Conservation (phyloP, 2,113 vertebrate species). For the Petroica traversi region DNA sequence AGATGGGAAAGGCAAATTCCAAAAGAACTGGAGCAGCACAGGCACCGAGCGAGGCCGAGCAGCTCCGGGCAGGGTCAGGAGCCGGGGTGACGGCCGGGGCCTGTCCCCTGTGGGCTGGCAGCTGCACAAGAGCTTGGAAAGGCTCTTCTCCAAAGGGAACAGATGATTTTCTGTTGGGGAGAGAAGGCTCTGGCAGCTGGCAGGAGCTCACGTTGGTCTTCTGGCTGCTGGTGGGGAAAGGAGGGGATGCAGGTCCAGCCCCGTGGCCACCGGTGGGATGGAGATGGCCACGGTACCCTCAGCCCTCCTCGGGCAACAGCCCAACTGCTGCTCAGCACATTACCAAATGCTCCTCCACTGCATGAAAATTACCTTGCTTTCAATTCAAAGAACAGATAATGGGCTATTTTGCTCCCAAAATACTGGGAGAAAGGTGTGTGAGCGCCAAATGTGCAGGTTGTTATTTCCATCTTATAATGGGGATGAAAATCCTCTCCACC, state of each 20-base stretch:
- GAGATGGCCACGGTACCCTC: not conserved
- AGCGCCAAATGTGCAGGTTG: not conserved
- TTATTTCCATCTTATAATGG: not conserved
- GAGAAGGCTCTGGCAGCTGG: not conserved
- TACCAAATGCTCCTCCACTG: not conserved
- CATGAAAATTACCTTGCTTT: conserved; percentile 29
- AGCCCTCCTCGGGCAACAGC: not conserved
- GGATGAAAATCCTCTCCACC: not conserved
- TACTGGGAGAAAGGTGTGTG: not conserved
- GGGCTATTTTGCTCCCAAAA: conserved; percentile 39
- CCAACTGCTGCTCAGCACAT: not conserved
- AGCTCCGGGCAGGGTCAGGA: not conserved
- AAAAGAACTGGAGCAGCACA: not conserved
- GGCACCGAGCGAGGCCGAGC: not conserved
- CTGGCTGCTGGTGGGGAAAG: not conserved
- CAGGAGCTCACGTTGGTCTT: not conserved
- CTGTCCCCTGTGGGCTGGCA: conserved; percentile 8
- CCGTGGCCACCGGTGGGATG: fast-evolving
- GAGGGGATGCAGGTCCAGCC: not conserved
- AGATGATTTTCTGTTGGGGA: not conserved
- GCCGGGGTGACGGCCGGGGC: not conserved
- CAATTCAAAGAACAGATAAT: conserved; percentile 16
- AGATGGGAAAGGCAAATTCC: not conserved
- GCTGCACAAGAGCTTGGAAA: not conserved
- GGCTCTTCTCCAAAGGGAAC: not conserved